Base-by-base conservation (phyloP, 2,113 vertebrate genomes). In the Motacilla alba region DNA sequence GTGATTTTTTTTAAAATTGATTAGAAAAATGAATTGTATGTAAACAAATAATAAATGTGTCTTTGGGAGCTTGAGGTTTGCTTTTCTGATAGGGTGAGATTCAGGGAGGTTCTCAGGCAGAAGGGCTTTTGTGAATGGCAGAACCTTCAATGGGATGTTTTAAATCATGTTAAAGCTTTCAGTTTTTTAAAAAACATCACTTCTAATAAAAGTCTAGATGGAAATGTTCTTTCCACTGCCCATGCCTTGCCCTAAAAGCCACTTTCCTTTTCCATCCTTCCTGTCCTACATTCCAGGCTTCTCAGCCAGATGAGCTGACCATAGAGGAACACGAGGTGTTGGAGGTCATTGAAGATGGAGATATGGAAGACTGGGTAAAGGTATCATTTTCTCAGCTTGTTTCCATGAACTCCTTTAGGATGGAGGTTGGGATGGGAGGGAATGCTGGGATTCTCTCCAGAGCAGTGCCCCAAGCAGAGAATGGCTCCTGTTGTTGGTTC, bases 311-410 rank as follows among this genome's bases (percentile, higher is more conserved):
- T 89, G 99, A 99, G 79, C 94, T 99, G 98, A 99, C 99, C 92
- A 99, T 99, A 90, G 99, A 99, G 97, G 99, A 99, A 6, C 98
- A 99, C 60, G 99, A 99, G 97, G 98, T 99, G 90, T 81, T 99
- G 98, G 99, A 99, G 97, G 99, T 99, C 46, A 99, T 99, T 94
- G 99, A 99, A 93, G 99, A 99, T 24, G 99, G 99, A 94, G 99
- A 99, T 97, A 99, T 99, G 99, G 99, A 99, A 98, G 99, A 99
- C 97, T 99, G 99, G 99, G 99, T 99, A 83, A 99, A 99, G 99
- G 99, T 99, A 98, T 10, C 20, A 62, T 47, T 86, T 87, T 53
- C 92, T 79, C 87, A 84, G 78, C 80, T 90, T 59, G 35, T 93
- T 97, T 89, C 80, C 83, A 12, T 59, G 58, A 4, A 72, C 87